These are phyloP conservation scores for Oreochromis aureus DNA, from an alignment of 2,113 vertebrate genomes.

Conservation along the genomic window DNA sequence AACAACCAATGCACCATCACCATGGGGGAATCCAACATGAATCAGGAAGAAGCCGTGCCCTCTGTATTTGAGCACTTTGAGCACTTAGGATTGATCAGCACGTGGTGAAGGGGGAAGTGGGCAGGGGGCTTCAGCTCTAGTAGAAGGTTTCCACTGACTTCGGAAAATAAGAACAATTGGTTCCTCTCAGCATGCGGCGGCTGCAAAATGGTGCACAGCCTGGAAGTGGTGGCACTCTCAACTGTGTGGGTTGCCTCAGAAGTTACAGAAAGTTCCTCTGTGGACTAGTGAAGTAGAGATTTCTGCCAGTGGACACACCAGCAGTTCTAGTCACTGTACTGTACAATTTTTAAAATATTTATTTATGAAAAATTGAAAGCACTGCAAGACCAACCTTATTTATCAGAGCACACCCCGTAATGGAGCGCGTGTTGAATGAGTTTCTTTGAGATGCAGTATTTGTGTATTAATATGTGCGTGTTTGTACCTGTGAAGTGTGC, in stretches of 20 bases:
- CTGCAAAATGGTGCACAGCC: background rate
- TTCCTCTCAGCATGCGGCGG: background rate
- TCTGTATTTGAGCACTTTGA: constrained; percentile 58
- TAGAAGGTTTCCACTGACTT: constrained; percentile 1
- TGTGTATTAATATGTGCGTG: constrained; percentile 12
- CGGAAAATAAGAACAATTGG: background rate
- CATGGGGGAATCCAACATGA: constrained; percentile 37
- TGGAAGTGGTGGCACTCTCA: background rate
- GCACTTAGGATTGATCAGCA: background rate
- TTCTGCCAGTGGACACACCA: constrained; percentile 27
- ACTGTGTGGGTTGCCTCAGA: background rate
- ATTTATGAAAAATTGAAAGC: constrained; percentile 70
- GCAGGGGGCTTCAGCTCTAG: background rate
- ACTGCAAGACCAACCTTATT: constrained; percentile 73
- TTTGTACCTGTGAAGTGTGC: constrained; percentile 39
- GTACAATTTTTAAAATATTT: constrained; percentile 63
- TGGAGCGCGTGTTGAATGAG: constrained; percentile 26
- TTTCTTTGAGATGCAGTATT: constrained; percentile 48
- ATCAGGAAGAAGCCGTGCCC: constrained; percentile 1
- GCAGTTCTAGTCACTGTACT: constrained; percentile 47
- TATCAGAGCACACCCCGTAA: constrained; percentile 63
- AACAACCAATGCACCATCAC: constrained; percentile 34
- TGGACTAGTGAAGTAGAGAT: constrained; percentile 38
- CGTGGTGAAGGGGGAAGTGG: background rate
- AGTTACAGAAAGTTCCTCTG: constrained; percentile 12